phyloP scores from a whole-genome alignment of 2,888 invertebrate species.

The Lepidochrysops patricia region DNA sequence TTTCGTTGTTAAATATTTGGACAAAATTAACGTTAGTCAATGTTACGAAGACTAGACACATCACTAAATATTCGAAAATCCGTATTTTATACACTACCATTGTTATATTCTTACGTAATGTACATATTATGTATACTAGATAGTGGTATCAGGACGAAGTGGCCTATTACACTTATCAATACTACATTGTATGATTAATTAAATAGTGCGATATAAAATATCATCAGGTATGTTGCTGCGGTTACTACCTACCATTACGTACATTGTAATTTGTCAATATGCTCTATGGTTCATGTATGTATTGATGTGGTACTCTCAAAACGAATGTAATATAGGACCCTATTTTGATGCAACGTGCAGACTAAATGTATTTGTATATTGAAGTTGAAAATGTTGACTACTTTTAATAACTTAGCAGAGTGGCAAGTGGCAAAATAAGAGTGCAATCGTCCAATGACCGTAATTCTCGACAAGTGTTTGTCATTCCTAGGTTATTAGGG shows the following conservation, averaged over 20 bases:
- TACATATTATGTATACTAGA: not conserved
- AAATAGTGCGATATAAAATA: not conserved
- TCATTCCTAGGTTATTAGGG: not conserved
- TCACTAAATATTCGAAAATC: not conserved
- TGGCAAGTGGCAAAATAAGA: too few species aligned
- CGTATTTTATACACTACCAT: not conserved
- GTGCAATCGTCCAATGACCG: not conserved
- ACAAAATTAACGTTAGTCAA: not conserved
- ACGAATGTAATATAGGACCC: not conserved
- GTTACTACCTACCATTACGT: not conserved
- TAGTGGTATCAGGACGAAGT: not conserved
- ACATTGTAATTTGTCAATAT: not conserved
- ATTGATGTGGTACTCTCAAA: not conserved
- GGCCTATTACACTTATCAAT: not conserved
- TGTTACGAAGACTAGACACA: constrained; percentile 3
- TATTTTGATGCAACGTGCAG: not conserved
- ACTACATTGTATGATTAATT: not conserved
- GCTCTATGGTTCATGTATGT: not conserved
- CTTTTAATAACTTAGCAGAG: not conserved
- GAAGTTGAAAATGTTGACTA: not conserved
- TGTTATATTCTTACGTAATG: not conserved
- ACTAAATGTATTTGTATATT: not conserved
- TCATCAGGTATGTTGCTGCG: not conserved
- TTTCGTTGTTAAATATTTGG: constrained; percentile 4
- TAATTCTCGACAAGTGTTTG: not conserved